Evolutionary conservation across 2,888 invertebrate genomes (phyloP).

Genomic region (Leucania comma): DNA sequence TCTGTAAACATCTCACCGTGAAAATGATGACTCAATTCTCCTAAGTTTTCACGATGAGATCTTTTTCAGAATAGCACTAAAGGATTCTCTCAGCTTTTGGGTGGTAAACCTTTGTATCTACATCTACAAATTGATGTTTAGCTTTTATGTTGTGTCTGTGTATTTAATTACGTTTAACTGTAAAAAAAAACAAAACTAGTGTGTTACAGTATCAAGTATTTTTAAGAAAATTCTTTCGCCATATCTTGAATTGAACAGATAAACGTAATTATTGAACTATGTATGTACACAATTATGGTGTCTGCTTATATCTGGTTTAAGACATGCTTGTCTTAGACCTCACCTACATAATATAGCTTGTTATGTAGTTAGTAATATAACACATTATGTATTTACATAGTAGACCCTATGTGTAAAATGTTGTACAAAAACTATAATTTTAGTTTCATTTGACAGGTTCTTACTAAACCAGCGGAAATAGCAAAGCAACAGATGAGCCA

Average conservation of each 20-base stretch:
- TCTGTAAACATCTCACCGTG: no score
- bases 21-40: no score
- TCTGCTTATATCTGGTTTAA: slow-evolving; percentile 32
- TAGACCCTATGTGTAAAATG: slow-evolving; percentile 1
- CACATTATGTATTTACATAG: slow-evolving; percentile 22
- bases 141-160: slow-evolving; percentile 18
- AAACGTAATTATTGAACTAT: slow-evolving; percentile 36
- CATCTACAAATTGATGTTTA: slow-evolving; percentile 36
- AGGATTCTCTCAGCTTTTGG: slow-evolving; percentile 40
- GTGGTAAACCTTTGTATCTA: slow-evolving; percentile 36
- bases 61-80: no score
- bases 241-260: background rate
- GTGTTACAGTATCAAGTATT: background rate
- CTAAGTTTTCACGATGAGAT: no score
- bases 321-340: slow-evolving; percentile 24
- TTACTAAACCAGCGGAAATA: slow-evolving; percentile 88
- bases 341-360: slow-evolving; percentile 32
- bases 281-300: background rate
- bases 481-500: slow-evolving; percentile 92
- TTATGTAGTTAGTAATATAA: slow-evolving; percentile 17
- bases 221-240: no score
- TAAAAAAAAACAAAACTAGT: background rate
- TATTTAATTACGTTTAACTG: slow-evolving; percentile 40
- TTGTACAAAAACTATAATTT: slow-evolving; percentile 3
- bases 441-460: slow-evolving; percentile 72